Percentiles rank a stretch among this genome's conserved stretches.
Conservation (phyloP, 2,113 vertebrate species). For the Sclerurus mexicanus region DNA sequence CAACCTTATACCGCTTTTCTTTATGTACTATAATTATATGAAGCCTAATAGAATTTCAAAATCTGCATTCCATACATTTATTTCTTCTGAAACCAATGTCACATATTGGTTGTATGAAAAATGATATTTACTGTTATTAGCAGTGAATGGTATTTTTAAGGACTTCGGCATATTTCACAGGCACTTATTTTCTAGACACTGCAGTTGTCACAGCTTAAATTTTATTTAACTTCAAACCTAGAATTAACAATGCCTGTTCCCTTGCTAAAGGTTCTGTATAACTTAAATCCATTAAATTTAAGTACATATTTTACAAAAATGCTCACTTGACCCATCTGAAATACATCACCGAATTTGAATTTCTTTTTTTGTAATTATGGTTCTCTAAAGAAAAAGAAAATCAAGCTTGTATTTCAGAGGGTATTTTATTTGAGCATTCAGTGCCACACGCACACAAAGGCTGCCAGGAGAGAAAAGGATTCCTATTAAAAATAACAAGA, state of each 20-base stretch:
- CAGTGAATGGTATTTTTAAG: slow-evolving; percentile 61
- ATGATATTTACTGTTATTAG: slow-evolving; percentile 62
- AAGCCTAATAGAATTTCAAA: slow-evolving; percentile 63
- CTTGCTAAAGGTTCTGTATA: slow-evolving; percentile 44
- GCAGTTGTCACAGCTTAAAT: slow-evolving; percentile 59
- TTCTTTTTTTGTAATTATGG: not conserved
- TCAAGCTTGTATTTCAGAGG: slow-evolving; percentile 25
- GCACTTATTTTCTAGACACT: slow-evolving; percentile 63
- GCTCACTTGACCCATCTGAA: slow-evolving; percentile 48
- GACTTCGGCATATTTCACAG: slow-evolving; percentile 54
- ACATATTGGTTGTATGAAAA: slow-evolving; percentile 51
- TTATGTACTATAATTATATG: slow-evolving; percentile 61
- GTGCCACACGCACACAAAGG: not conserved
- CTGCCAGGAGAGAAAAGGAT: slow-evolving; percentile 12
- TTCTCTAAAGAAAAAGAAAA: slow-evolving; percentile 37
- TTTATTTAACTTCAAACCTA: slow-evolving; percentile 68
- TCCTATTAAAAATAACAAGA: slow-evolving; percentile 30
- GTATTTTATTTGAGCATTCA: not conserved
- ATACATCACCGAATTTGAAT: not conserved
- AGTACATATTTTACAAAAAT: slow-evolving; percentile 20
- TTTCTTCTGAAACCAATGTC: slow-evolving; percentile 59
- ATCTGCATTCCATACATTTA: slow-evolving; percentile 67
- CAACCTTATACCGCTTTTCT: slow-evolving; percentile 59
- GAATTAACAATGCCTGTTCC: slow-evolving; percentile 56
- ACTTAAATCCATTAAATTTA: slow-evolving; percentile 59